Evolutionary conservation across 1,140 invertebrate genomes (phyloP), one percentile per base, ranked within the genome.

Genomic region (Lordiphosa mommai): DNA sequence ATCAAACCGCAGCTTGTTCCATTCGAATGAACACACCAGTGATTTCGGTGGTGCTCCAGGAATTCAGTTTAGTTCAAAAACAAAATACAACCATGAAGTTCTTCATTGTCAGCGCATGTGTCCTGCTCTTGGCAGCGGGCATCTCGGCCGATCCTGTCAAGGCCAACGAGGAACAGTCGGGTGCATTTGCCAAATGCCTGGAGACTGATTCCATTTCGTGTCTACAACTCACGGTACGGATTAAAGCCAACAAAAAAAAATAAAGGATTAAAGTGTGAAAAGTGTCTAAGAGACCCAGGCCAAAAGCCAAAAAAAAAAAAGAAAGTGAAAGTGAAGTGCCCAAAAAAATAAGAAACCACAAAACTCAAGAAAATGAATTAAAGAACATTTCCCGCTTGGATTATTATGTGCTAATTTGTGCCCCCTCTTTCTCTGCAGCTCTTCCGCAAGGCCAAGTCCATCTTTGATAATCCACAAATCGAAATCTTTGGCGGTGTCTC

Each of bases 191-290:
- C 64, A 90, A 92, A 52, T 93, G 93, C 68, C 87, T 93, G 16
- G 88, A 90, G 56, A 90, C 92, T 70, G 92, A 93, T 89, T 93
- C 92, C 51, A 93, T 93, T 50, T 91, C 92, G 46, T 93, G 93
- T 88, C 86, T 93, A 41, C 93, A 93, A 84, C 90, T 92, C 65
- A 89, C 91, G 77, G 90, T 90, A 86, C 87, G 89, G 79, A 88
- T 88, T 88, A 84, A 61, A 30, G 2, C 9, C 27, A 2, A 40
- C 2, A 9, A 7, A 27, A 16, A 20, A 6, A 50, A 63, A 63
- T 12, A 47, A 9, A 52, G 7, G 47, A 43, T 50, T 20, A 14
- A 27, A 9, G 16, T 57, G 61, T 66, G 61, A 58, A 33, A 38
- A n/a, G 36, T 30, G 20, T n/a, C n/a, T n/a, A n/a, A n/a, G n/a